Percentiles rank a stretch among this genome's conserved stretches.
Conservation (phyloP, 2,797 vertebrate species). For the Pseudotriccus pelzelni region DNA sequence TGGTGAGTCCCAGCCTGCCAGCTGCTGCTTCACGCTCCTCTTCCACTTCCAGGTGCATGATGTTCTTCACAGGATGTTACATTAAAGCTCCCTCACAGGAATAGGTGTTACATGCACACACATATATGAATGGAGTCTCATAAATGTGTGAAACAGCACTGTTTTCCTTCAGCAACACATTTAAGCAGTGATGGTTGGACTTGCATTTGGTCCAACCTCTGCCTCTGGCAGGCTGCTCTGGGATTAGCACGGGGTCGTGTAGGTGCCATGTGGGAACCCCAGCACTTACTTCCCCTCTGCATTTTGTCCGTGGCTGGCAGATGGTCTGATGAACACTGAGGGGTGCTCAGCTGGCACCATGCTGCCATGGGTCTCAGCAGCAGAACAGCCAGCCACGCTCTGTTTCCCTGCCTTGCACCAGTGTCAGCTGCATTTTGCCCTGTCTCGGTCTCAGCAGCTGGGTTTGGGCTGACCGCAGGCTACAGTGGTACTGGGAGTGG, state of each 20-base stretch:
- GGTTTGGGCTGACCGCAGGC: too few relatives aligned
- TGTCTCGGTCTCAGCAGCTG: background rate
- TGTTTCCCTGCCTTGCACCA: background rate
- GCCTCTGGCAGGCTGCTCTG: background rate
- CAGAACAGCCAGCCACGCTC: background rate
- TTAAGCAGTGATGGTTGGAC: rapidly evolving
- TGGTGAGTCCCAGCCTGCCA: background rate
- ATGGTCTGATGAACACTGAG: rapidly evolving
- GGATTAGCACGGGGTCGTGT: background rate
- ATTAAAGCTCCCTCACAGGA: background rate
- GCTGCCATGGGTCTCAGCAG: background rate
- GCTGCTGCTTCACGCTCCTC: rapidly evolving
- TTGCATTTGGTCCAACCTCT: background rate
- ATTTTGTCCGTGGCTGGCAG: rapidly evolving
- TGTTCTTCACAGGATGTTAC: background rate
- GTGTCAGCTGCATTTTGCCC: background rate
- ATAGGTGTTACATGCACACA: background rate
- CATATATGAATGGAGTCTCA: rapidly evolving
- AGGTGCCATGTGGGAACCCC: background rate
- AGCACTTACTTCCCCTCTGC: background rate
- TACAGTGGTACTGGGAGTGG: too few relatives aligned
- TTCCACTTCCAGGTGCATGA: background rate
- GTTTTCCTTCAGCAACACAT: background rate
- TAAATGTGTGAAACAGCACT: rapidly evolving
- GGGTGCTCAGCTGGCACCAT: background rate